Percentiles rank a stretch among this genome's conserved stretches.
Evolutionary conservation across 2,797 vertebrate species (phyloP).

Genomic region (Pseudomugil tenellus): DNA sequence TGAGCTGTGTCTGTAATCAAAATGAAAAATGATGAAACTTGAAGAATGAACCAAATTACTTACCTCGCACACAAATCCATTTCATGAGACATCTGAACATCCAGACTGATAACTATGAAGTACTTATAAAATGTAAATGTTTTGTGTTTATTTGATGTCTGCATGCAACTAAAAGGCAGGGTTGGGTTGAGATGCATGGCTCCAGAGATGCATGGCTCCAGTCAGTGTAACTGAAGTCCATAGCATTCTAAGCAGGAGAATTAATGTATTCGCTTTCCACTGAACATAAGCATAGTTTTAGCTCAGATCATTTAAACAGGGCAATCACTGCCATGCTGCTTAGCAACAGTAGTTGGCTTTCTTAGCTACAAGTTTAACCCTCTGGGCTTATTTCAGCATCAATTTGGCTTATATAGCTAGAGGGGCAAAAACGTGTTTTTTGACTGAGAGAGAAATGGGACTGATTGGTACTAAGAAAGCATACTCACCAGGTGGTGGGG

Average conservation of each 20-base stretch:
- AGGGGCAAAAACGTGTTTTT: slow-evolving; percentile 49
- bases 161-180: slow-evolving; percentile 35
- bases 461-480: slow-evolving; percentile 31
- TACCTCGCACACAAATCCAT: slow-evolving; percentile 45
- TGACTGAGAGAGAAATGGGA: slow-evolving; percentile 62
- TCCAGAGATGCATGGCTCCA: slow-evolving; percentile 25
- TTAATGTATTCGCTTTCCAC: slow-evolving; percentile 12
- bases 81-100: slow-evolving; percentile 7
- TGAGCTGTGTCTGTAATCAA: slow-evolving; percentile 14
- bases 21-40: not conserved
- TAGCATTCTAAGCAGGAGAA: slow-evolving; percentile 22
- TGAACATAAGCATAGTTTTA: slow-evolving; percentile 9
- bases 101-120: not conserved
- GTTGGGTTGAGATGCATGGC: no score
- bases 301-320: slow-evolving; percentile 2
- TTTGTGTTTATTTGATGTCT: slow-evolving; percentile 12
- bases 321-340: slow-evolving; percentile 34
- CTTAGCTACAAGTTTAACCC: slow-evolving; percentile 4
- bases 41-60: slow-evolving; percentile 36
- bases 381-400: slow-evolving; percentile 15
- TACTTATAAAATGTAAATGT: not conserved
- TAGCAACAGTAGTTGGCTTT: slow-evolving; percentile 14
- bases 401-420: slow-evolving; percentile 26
- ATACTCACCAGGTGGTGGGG: slow-evolving; percentile 80
- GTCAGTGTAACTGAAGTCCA: slow-evolving; percentile 17